phyloP scores from a whole-genome alignment of 2,113 vertebrate genomes.

The Aphelocoma coerulescens region DNA sequence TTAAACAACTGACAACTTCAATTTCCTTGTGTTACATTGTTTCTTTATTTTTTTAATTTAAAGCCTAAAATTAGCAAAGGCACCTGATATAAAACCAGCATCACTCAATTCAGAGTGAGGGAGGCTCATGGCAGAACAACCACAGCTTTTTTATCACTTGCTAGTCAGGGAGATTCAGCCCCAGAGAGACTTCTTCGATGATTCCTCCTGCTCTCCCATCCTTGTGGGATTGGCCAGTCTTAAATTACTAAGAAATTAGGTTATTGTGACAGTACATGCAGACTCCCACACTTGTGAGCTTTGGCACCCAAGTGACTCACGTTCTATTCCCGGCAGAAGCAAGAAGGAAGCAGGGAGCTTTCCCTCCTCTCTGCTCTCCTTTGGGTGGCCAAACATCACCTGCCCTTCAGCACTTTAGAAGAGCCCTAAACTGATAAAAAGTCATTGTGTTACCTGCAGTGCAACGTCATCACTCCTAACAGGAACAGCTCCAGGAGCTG shows the following conservation, averaged over 20 bases:
- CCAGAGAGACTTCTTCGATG: neutral
- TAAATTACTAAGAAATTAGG: slow-evolving; percentile 16
- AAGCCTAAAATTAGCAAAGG: neutral
- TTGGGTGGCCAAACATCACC: neutral
- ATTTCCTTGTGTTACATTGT: neutral
- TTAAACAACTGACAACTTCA: neutral
- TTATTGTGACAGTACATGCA: slow-evolving; percentile 20
- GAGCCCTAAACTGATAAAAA: neutral
- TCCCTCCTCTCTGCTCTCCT: neutral
- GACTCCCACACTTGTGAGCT: neutral
- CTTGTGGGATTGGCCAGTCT: neutral
- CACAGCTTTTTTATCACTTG: neutral
- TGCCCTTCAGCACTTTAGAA: neutral
- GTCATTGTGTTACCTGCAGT: neutral
- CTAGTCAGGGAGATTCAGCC: neutral
- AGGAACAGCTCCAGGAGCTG: neutral
- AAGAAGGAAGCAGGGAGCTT: neutral
- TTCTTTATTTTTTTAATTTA: neutral
- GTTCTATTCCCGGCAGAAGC: neutral
- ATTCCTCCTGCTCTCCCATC: neutral
- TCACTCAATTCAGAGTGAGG: neutral
- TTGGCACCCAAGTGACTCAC: slow-evolving; percentile 2
- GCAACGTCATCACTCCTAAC: neutral
- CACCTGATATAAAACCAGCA: neutral
- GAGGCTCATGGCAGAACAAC: neutral